These are phyloP conservation scores for Gastrophysa polygoni DNA, from an alignment of 2,888 invertebrate species.

Conservation along the genomic window DNA sequence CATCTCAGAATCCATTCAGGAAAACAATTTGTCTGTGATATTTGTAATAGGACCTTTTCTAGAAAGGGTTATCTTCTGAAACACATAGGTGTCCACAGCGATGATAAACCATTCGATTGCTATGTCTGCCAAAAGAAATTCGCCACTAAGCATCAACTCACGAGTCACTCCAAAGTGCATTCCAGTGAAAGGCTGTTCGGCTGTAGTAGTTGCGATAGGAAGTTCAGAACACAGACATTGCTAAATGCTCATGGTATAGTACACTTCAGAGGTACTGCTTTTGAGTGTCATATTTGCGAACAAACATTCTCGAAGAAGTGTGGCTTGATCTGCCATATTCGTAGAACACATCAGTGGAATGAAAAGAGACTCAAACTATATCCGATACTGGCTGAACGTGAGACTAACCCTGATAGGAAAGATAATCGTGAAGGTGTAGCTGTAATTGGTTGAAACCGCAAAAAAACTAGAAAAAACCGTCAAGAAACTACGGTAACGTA, in stretches of 20 bases:
- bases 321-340: neutral
- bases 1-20: slow-evolving; percentile 12
- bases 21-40: slow-evolving; percentile 12
- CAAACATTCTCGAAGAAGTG: neutral
- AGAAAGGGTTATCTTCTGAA: neutral
- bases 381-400: neutral
- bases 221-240: neutral
- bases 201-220: neutral
- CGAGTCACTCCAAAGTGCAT: neutral
- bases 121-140: slow-evolving; percentile 1
- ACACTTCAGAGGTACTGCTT: neutral
- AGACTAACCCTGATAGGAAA: too few relatives aligned
- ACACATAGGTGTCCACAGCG: slow-evolving; percentile 10
- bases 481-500: too few relatives aligned
- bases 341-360: neutral
- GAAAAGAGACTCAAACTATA: neutral
- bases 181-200: neutral
- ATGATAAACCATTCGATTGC: slow-evolving; percentile 7
- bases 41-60: slow-evolving; percentile 8
- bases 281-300: neutral
- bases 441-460: too few relatives aligned
- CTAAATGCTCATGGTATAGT: neutral
- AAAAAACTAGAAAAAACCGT: too few relatives aligned
- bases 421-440: too few relatives aligned
- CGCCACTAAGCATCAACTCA: neutral